These are phyloP conservation scores for Tyrophagus putrescentiae DNA, from an alignment of 1,140 invertebrate species.

Conservation along the genomic window DNA sequence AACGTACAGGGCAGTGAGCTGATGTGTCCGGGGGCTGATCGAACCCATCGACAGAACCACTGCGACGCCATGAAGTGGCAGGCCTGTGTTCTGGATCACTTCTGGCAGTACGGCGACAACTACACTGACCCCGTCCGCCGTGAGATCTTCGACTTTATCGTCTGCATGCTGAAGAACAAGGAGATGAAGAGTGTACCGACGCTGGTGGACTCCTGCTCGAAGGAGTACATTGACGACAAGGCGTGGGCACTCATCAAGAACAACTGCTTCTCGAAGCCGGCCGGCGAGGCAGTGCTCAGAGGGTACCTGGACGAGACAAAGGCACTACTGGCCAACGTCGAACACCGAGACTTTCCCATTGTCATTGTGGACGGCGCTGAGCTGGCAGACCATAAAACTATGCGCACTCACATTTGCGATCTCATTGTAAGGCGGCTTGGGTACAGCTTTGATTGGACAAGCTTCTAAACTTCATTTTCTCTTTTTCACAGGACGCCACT, in stretches of 20 bases:
- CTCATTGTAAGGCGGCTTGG: conserved; percentile 14
- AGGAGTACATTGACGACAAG: conserved; percentile 6
- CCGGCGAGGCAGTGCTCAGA: background rate
- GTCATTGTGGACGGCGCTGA: background rate
- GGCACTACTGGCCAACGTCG: background rate
- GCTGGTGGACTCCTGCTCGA: conserved; percentile 2
- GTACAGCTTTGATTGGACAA: no score
- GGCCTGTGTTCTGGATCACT: conserved; percentile 17
- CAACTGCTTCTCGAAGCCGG: background rate
- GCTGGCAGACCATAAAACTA: background rate
- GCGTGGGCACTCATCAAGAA: background rate
- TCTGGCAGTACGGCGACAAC: conserved; percentile 17
- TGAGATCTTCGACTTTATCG: conserved; percentile 19
- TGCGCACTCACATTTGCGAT: background rate
- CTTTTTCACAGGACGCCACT: conserved; percentile 2
- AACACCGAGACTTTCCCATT: conserved; percentile 3
- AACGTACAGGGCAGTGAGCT: background rate
- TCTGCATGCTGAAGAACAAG: conserved; percentile 19
- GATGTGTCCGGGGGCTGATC: background rate
- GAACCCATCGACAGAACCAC: background rate
- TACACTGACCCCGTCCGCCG: conserved; percentile 15
- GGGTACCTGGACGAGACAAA: background rate
- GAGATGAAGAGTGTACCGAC: background rate
- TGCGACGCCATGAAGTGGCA: conserved; percentile 22
- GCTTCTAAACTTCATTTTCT: no score